phyloP scores from a whole-genome alignment of 2,888 invertebrate genomes.

The Clanis bilineata region DNA sequence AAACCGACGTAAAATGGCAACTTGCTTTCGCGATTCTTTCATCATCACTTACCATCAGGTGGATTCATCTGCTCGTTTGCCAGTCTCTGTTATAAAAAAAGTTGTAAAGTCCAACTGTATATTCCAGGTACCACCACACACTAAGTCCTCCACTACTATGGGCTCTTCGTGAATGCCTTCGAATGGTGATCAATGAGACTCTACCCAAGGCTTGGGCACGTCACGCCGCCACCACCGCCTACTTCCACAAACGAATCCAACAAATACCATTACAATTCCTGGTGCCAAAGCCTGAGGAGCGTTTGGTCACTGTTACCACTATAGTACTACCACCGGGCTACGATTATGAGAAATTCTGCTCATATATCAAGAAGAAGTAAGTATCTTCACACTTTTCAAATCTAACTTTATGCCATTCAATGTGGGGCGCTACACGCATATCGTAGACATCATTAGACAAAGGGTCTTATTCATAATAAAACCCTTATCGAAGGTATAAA shows the following conservation, averaged over 20 bases:
- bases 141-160: constrained; percentile 91
- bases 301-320: constrained; percentile 64
- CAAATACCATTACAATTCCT: constrained; percentile 86
- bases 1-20: too few species aligned
- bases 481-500: too few species aligned
- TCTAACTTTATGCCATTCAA: too few species aligned
- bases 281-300: constrained; percentile 84
- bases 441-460: too few species aligned
- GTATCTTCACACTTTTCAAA: too few species aligned
- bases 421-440: too few species aligned
- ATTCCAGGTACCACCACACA: constrained; percentile 91
- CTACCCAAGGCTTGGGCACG: constrained; percentile 86
- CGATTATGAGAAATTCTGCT: constrained; percentile 54
- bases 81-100: too few species aligned
- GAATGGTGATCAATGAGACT: constrained; percentile 87
- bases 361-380: constrained; percentile 62
- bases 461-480: too few species aligned
- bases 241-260: constrained; percentile 86
- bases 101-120: too few species aligned
- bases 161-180: constrained; percentile 90
- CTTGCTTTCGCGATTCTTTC: too few species aligned
- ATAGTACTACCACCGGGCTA: constrained; percentile 60
- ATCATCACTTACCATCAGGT: too few species aligned
- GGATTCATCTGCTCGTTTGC: too few species aligned
- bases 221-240: constrained; percentile 85